Evolutionary conservation across 2,888 invertebrate genomes (phyloP).

Genomic region (Phlogophora meticulosa): DNA sequence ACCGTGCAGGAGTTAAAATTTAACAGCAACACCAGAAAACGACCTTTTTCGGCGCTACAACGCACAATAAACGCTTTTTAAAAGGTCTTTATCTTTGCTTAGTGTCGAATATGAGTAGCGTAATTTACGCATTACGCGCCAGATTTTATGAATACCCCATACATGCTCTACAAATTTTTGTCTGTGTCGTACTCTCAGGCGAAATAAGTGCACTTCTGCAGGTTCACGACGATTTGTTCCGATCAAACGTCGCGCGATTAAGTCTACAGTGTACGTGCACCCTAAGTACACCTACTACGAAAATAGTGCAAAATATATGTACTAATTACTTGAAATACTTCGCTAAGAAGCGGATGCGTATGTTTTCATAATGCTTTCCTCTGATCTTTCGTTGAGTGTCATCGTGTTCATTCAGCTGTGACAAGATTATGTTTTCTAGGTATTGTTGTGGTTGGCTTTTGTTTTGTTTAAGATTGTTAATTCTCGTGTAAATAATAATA

Average conservation of each 20-base stretch:
- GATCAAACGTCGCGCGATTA: background rate
- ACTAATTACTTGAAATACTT: constrained; percentile 48
- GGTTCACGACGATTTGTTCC: no score
- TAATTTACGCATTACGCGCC: no score
- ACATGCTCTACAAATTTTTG: no score
- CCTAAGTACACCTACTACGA: background rate
- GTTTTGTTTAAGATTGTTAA: constrained; percentile 8
- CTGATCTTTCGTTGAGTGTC: constrained; percentile 32
- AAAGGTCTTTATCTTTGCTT: no score
- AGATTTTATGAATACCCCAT: no score
- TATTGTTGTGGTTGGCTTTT: constrained; percentile 22
- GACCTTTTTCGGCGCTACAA: no score
- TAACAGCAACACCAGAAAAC: no score
- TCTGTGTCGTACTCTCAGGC: no score
- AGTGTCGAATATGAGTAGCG: no score
- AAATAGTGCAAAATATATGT: constrained; percentile 39
- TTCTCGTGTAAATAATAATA: constrained; percentile 6
- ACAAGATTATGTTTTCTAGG: constrained; percentile 17
- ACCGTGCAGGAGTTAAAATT: no score
- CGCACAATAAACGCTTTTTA: no score
- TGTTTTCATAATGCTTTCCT: constrained; percentile 33
- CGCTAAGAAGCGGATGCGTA: constrained; percentile 24
- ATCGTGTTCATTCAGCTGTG: constrained; percentile 40
- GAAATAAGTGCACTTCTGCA: no score
- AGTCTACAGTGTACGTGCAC: background rate